Evolutionary conservation across 2,888 invertebrate genomes (phyloP).

Genomic region (Ormyrus nitidulus): DNA sequence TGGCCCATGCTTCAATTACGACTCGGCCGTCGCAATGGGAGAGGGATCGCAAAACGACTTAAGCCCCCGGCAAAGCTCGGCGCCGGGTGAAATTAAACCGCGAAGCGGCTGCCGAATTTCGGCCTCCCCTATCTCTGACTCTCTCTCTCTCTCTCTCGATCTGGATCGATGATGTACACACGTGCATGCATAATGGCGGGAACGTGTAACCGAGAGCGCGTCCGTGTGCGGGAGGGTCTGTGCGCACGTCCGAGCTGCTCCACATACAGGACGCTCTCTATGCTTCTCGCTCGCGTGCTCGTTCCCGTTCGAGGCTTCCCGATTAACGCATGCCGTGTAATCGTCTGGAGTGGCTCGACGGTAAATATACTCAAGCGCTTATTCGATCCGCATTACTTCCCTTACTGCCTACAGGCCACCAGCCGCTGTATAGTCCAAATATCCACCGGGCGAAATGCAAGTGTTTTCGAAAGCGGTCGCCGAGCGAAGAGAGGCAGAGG

Average conservation of each 20-base stretch:
- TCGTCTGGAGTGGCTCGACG: conserved; percentile 36
- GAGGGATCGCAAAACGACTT: not conserved
- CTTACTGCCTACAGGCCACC: too few relatives aligned
- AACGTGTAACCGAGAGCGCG: conserved; percentile 8
- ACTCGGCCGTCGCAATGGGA: conserved; percentile 9
- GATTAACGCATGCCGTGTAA: conserved; percentile 42
- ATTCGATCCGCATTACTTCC: conserved; percentile 29
- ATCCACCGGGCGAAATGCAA: too few relatives aligned
- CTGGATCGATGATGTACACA: conserved; percentile 42
- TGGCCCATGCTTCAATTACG: conserved; percentile 45
- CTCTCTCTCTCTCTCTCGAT: too few relatives aligned
- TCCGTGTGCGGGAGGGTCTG: not conserved
- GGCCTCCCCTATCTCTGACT: not conserved
- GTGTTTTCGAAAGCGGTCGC: too few relatives aligned
- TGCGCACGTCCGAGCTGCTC: conserved; percentile 8
- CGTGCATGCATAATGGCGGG: conserved; percentile 44
- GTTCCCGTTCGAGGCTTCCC: not conserved
- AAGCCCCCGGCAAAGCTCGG: conserved; percentile 32
- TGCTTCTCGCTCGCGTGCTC: not conserved
- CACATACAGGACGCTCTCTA: not conserved
- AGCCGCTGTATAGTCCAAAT: too few relatives aligned
- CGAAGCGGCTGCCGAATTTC: conserved; percentile 17
- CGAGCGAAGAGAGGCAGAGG: too few relatives aligned
- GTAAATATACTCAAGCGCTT: conserved; percentile 35
- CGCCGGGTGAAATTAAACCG: conserved; percentile 42